Conservation (phyloP, 2,888 invertebrate species). For the Lepidonotus clava region DNA sequence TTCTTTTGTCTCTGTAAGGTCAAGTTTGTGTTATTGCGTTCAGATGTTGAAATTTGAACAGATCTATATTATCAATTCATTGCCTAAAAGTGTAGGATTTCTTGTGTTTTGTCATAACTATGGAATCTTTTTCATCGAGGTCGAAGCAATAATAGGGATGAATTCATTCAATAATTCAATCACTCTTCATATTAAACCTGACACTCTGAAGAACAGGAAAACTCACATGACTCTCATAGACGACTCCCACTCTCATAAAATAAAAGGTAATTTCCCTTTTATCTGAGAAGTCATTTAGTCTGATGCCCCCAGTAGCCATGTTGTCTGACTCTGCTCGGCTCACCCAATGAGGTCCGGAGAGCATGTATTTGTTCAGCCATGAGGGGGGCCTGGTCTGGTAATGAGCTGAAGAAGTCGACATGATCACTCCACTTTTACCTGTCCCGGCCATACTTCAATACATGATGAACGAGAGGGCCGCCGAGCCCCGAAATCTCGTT, state of each 20-base stretch:
- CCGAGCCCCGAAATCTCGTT: not conserved
- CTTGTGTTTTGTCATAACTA: not conserved
- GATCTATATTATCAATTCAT: too few species aligned
- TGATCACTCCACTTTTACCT: conserved; percentile 34
- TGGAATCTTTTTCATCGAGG: not conserved
- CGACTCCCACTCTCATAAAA: too few species aligned
- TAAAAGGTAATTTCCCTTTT: too few species aligned
- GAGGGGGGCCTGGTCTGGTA: not conserved
- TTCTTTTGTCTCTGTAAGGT: not conserved
- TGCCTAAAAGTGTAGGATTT: not conserved
- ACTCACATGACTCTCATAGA: too few species aligned
- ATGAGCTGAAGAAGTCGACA: not conserved
- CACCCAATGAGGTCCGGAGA: too few species aligned
- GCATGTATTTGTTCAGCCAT: conserved; percentile 12
- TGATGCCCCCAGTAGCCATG: not conserved
- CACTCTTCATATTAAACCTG: too few species aligned
- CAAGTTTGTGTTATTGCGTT: not conserved
- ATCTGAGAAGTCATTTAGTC: too few species aligned
- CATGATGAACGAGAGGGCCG: conserved; percentile 28
- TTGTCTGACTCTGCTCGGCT: too few species aligned
- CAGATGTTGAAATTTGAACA: not conserved
- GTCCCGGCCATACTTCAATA: conserved; percentile 14
- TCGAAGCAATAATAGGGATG: too few species aligned
- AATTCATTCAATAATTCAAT: too few species aligned
- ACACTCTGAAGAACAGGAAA: too few species aligned